A percentile compares a stretch with the other conserved stretches of the same genome.
Conservation (phyloP, 2,888 invertebrate species). For the Caenorhabditis parvicauda region DNA sequence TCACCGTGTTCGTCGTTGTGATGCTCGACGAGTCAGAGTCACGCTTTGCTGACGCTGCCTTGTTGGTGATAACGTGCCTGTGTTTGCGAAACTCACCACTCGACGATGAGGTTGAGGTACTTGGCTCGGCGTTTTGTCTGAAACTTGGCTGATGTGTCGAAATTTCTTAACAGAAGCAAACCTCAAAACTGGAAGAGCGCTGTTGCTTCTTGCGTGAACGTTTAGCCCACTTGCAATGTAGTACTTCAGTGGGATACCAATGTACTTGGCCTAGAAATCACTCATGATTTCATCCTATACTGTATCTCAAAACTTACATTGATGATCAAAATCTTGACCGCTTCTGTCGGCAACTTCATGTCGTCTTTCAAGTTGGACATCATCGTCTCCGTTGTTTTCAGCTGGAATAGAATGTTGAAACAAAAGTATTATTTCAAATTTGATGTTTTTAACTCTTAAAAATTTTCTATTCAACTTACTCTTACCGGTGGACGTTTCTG, state of each 20-base stretch:
- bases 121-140: too few species aligned
- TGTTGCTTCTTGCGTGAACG: constrained; percentile 14
- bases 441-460: constrained; percentile 8
- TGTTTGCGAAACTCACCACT: constrained; percentile 13
- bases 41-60: constrained; percentile 14
- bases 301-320: constrained; percentile 21
- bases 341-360: constrained; percentile 19
- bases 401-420: too few species aligned
- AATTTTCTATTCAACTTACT: constrained; percentile 9
- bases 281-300: not conserved
- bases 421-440: too few species aligned
- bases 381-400: too few species aligned
- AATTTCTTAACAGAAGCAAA: not conserved
- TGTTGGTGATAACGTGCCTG: too few species aligned
- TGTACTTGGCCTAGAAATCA: constrained; percentile 17
- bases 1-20: not conserved
- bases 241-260: constrained; percentile 14
- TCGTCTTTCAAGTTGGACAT: constrained; percentile 20
- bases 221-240: constrained; percentile 16
- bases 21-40: constrained; percentile 5
- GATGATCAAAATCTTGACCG: constrained; percentile 20
- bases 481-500: too few species aligned
- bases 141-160: not conserved
- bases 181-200: constrained; percentile 18
- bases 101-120: constrained; percentile 3